Conservation (phyloP, 2,888 invertebrate genomes). For the Sympetrum striolatum region DNA sequence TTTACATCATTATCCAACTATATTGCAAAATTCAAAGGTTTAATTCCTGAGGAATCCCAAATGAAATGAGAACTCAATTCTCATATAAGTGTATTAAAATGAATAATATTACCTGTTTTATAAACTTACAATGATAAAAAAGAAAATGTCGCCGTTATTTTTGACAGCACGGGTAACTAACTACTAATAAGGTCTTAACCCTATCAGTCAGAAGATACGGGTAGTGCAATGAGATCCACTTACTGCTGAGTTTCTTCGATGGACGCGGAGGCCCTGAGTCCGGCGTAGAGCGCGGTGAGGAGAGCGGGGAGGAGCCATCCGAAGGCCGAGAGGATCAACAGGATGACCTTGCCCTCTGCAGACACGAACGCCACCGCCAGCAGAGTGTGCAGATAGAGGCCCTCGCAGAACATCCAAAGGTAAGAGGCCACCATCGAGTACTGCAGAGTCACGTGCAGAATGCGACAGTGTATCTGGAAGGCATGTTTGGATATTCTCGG, state of each 20-base stretch:
- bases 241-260: constrained; percentile 66
- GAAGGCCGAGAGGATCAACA: constrained; percentile 64
- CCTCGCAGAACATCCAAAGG: constrained; percentile 97
- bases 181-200: too few relatives aligned
- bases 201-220: too few relatives aligned
- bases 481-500: too few relatives aligned
- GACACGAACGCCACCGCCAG: constrained; percentile 66
- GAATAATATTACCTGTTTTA: too few relatives aligned
- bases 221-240: constrained; percentile 57
- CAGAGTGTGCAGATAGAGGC: constrained; percentile 91
- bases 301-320: constrained; percentile 59
- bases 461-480: constrained; percentile 78
- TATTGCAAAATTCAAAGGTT: too few relatives aligned
- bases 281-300: constrained; percentile 67
- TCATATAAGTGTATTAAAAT: too few relatives aligned
- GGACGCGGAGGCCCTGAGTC: constrained; percentile 67
- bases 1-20: too few relatives aligned
- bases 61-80: too few relatives aligned
- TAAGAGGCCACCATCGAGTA: constrained; percentile 92
- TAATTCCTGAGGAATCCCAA: too few relatives aligned
- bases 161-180: too few relatives aligned
- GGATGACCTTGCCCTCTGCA: constrained; percentile 68
- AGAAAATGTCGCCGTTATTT: too few relatives aligned
- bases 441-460: constrained; percentile 81
- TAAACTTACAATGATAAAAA: too few relatives aligned